Percentiles rank a stretch among this genome's conserved stretches.
These are phyloP conservation scores for Coronaproctus castanopsis DNA, from an alignment of 2,888 invertebrate genomes.

Conservation along the genomic window DNA sequence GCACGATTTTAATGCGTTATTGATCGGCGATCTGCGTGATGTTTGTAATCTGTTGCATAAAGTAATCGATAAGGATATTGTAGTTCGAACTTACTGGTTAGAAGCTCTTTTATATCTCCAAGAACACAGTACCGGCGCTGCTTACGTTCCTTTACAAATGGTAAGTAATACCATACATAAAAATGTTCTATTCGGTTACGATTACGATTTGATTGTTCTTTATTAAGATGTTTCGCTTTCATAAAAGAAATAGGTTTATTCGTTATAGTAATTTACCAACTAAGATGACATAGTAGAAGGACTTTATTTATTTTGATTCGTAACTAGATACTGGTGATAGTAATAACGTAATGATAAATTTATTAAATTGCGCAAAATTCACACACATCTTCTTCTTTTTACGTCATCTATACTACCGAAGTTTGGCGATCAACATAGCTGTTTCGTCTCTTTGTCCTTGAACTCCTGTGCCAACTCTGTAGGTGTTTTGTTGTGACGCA, in stretches of 20 bases:
- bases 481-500: no score
- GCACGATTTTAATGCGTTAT: conserved; percentile 19
- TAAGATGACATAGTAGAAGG: not conserved
- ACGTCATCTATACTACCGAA: no score
- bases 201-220: not conserved
- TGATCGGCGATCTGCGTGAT: conserved; percentile 18
- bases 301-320: no score
- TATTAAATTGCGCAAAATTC: no score
- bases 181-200: no score
- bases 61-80: conserved; percentile 13
- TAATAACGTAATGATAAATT: no score
- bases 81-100: conserved; percentile 19
- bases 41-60: conserved; percentile 12
- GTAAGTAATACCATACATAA: conserved; percentile 5
- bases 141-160: conserved; percentile 12
- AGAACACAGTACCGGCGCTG: conserved; percentile 16
- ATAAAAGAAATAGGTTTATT: not conserved
- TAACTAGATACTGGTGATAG: no score
- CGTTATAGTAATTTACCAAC: not conserved
- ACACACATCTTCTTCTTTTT: no score
- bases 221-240: not conserved
- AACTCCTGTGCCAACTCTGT: no score
- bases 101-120: conserved; percentile 20
- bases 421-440: no score
- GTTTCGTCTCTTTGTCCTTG: no score